Evolutionary conservation across 2,113 vertebrate species (phyloP), one percentile per base, ranked within the genome.

Genomic region (Cyprinodon tularosa): DNA sequence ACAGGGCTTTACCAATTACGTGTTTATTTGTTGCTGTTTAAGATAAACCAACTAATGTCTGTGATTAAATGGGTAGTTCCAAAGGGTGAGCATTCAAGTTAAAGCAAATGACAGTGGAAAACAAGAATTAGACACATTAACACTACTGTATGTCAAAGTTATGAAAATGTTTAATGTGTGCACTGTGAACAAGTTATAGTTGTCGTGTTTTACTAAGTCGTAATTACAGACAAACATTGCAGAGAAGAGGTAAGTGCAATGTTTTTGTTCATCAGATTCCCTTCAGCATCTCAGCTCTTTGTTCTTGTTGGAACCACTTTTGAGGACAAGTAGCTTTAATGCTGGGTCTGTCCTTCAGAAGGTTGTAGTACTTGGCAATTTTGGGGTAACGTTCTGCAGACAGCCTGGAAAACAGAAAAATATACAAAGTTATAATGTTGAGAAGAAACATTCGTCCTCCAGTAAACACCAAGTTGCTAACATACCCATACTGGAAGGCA

Each of bases 301-400:
- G 83, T 12, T 80, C 72, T 40, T 76, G 76, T 63, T 86, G 71
- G 66, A 82, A 57, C 91, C 91, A 91, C 62, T 91, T 82, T 44
- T 88, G 84, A 0, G 91, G 91, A 89, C 91, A 91, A 2, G 73
- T 82, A 29, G 80, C 44, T 64, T 90, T 87, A 37, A 92, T 74
- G 69, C 92, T 93, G 70, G 91, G 78, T 8, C 92, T 86, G 22
- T 91, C 82, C 77, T 91, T 93, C 84, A 93, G n/a, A 65, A 87
- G 68, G 5, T 40, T 69, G 63, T 92, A 90, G 59, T 94, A 93
- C 66, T 84, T 85, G 37, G 64, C 77, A 69, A 93, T 76, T 53
- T 85, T 91, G 45, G 91, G 88, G 80, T 88, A 93, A 14, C 57
- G 69, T 29, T 77, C 88, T 37, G 12, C 76, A 74, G 87, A 84